Evolutionary conservation across 2,888 invertebrate species (phyloP), one percentile per base, ranked within the genome.

Genomic region (Papilio demoleus): DNA sequence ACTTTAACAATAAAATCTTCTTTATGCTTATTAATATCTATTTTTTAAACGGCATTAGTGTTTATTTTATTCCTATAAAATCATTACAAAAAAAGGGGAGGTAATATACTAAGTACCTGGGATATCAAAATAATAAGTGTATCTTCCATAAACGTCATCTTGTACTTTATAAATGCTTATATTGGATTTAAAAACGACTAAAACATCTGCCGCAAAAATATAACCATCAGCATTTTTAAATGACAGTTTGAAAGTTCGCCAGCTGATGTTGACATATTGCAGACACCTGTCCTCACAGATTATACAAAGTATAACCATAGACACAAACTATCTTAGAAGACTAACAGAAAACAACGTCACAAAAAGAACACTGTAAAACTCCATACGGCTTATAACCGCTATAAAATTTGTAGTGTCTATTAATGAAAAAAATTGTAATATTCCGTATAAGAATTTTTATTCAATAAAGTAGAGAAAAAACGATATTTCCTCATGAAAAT

Each of bases 121-220:
- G 97, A 97, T 79, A 96, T 94, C 74, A 97, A 94, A 85, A 98
- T 96, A 73, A 97, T 95, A 71, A 95, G 93, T 45, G 97, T 96
- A 91, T 98, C 97, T 85, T 96, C 96, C 67, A 97, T 86, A 85
- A 97, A 97, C 75, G 95, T 95, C 98, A 98, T 98, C 59, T 74
- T 74, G 84, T 68, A 17, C 17, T 24, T 31, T 65, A 56, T 40
- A 50, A 63, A 50, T 27, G 1, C 34, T n/a, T 38, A n/a, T 36
- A n/a, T 36, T 22, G 14, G 11, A 9, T 56, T 38, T 14, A 27
- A 31, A 65, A 50, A 40, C 1, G 31, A 38, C 40, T 17, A 12
- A 56, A 53, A 56, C 38, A 64, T 56, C 40, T 27, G 42, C 65
- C 19, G 56, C 56, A 65, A 65, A 65, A 24, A 42, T 27, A 61